A percentile compares a stretch with the other conserved stretches of the same genome.
phyloP scores from a whole-genome alignment of 2,888 invertebrate genomes.

The Sepioteuthis lessoniana region DNA sequence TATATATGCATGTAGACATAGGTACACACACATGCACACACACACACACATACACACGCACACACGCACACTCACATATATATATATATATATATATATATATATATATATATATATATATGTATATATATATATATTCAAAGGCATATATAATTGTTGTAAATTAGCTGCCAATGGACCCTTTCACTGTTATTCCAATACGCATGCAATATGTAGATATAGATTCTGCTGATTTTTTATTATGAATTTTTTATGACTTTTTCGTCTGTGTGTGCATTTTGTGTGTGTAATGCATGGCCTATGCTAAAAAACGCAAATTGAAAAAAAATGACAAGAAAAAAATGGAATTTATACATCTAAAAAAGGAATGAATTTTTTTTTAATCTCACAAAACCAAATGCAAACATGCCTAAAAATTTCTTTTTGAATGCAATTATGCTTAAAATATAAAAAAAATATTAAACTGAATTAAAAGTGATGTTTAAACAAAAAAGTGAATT shows the following conservation, averaged over 20 bases:
- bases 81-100: conserved; percentile 46
- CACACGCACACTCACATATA: background rate
- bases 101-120: background rate
- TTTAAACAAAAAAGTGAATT: too few relatives aligned
- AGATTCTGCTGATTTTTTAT: background rate
- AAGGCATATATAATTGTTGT: background rate
- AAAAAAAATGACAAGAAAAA: background rate
- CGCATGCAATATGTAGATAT: background rate
- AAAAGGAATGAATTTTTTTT: too few relatives aligned
- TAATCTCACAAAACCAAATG: too few relatives aligned
- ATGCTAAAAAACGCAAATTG: background rate
- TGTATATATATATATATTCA: background rate
- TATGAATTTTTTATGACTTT: background rate
- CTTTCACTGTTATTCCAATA: background rate
- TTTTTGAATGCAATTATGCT: too few relatives aligned
- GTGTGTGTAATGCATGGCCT: background rate
- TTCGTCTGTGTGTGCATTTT: too few relatives aligned
- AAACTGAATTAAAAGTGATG: too few relatives aligned
- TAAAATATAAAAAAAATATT: too few relatives aligned
- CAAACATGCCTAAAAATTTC: too few relatives aligned
- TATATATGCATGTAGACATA: background rate
- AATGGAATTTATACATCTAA: background rate
- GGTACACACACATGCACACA: background rate
- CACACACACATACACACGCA: background rate
- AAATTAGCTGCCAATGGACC: background rate